Percentiles rank a stretch among this genome's conserved stretches.
These are phyloP conservation scores for Phoxinus phoxinus DNA, from an alignment of 2,113 vertebrate genomes.

Conservation along the genomic window DNA sequence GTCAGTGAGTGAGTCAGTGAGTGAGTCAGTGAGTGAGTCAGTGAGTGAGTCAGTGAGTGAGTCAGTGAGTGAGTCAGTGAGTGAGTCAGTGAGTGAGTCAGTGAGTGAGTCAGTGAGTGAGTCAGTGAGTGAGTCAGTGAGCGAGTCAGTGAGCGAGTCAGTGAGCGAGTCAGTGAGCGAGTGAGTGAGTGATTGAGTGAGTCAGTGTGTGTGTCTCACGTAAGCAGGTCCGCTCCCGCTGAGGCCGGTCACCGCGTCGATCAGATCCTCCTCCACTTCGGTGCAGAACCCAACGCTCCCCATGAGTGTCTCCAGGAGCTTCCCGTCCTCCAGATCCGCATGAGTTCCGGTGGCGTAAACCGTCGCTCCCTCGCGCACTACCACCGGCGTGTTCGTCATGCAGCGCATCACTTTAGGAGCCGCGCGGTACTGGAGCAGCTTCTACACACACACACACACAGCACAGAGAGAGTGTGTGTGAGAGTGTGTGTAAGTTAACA, in stretches of 20 bases:
- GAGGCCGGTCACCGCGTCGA: slow-evolving; percentile 93
- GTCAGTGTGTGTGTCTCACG: slow-evolving; percentile 72
- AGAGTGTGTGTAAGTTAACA: too few relatives aligned
- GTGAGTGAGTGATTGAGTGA: too few relatives aligned
- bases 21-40: too few relatives aligned
- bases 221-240: slow-evolving; percentile 99
- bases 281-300: slow-evolving; percentile 94
- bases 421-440: slow-evolving; percentile 81
- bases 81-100: rapidly evolving
- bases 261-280: slow-evolving; percentile 96
- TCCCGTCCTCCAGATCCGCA: slow-evolving; percentile 87
- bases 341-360: slow-evolving; percentile 93
- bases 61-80: too few relatives aligned
- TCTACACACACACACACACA: slow-evolving; percentile 73
- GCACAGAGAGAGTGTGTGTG: too few relatives aligned
- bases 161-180: too few relatives aligned
- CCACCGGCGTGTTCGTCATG: slow-evolving; percentile 97
- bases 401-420: slow-evolving; percentile 92
- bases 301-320: slow-evolving; percentile 94
- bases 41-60: too few relatives aligned
- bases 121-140: too few relatives aligned
- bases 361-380: slow-evolving; percentile 93
- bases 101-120: too few relatives aligned
- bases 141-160: too few relatives aligned
- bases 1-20: too few relatives aligned